phyloP scores from a whole-genome alignment of 2,113 vertebrate genomes.

The Varanus komodoensis region DNA sequence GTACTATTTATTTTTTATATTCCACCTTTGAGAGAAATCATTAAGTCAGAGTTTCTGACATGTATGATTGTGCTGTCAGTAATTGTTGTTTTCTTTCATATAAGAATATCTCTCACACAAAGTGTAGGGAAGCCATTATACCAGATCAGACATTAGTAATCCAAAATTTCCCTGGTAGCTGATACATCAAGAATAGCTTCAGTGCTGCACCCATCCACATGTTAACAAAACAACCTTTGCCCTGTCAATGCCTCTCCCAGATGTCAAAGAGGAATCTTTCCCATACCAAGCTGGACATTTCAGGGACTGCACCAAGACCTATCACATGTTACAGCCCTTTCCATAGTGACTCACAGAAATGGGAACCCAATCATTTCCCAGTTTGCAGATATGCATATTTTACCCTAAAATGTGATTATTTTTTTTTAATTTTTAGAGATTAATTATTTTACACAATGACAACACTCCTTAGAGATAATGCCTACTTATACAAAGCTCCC shows the following conservation, averaged over 20 bases:
- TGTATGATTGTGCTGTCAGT: neutral
- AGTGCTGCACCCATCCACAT: neutral
- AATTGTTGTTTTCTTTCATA: slow-evolving; percentile 14
- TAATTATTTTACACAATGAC: neutral
- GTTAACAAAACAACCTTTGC: slow-evolving; percentile 21
- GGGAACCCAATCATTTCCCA: neutral
- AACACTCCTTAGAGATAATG: neutral
- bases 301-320: neutral
- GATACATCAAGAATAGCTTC: slow-evolving; percentile 1
- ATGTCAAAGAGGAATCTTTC: neutral
- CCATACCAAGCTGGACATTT: neutral
- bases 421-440: too few species aligned
- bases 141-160: slow-evolving; percentile 6
- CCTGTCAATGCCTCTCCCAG: neutral
- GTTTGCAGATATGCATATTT: neutral
- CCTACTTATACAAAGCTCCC: neutral
- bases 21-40: too few species aligned
- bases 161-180: neutral
- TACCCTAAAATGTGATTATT: neutral
- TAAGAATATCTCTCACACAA: neutral
- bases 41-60: neutral
- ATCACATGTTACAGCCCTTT: too few species aligned
- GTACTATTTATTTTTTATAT: too few species aligned
- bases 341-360: neutral
- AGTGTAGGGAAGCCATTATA: neutral